Percentiles rank a stretch among this genome's conserved stretches.
Evolutionary conservation across 2,888 invertebrate species (phyloP).

Genomic region (Dryomyza anilis): DNA sequence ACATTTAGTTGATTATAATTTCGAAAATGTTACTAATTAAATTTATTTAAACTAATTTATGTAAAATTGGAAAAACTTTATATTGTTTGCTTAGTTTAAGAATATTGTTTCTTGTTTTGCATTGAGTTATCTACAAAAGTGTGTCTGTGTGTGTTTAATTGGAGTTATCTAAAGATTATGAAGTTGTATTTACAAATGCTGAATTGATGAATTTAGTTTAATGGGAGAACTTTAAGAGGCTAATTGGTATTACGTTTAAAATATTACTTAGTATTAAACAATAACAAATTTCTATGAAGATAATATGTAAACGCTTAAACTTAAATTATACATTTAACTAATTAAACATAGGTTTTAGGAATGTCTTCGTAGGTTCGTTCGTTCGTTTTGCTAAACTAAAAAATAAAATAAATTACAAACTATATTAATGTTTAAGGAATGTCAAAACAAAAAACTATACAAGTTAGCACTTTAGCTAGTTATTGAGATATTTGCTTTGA

Average conservation of each 20-base stretch:
- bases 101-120: not conserved
- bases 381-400: constrained; percentile 12
- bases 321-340: not conserved
- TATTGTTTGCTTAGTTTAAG: not conserved
- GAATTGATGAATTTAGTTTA: too few species aligned
- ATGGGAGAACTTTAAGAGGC: too few species aligned
- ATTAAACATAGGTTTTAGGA: constrained; percentile 1
- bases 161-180: not conserved
- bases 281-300: too few species aligned
- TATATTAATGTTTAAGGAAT: constrained; percentile 5
- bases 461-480: not conserved
- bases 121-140: not conserved
- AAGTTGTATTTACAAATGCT: not conserved
- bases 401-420: too few species aligned
- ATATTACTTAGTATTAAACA: constrained; percentile 4
- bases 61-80: too few species aligned
- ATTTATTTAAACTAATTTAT: constrained; percentile 11
- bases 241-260: too few species aligned
- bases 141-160: too few species aligned
- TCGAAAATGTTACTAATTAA: not conserved
- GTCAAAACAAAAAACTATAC: not conserved
- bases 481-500: not conserved
- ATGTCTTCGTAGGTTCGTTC: constrained; percentile 17
- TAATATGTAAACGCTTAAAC: too few species aligned
- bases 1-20: constrained; percentile 15